Conservation (phyloP, 1,140 invertebrate species). For the Gonatopus flavifemur region DNA sequence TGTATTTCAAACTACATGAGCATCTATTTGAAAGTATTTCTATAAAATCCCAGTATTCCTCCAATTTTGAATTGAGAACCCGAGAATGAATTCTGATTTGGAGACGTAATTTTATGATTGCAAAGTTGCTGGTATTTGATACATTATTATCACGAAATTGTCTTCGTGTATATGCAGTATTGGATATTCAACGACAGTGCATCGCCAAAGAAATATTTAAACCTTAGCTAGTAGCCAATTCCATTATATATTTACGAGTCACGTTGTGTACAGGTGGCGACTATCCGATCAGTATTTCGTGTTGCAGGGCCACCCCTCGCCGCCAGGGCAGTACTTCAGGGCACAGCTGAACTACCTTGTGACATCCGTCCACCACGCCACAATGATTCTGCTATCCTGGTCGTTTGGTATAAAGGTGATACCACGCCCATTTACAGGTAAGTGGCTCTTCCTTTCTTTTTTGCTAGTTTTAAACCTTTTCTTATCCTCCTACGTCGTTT, state of each 20-base stretch:
- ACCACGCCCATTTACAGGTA: constrained; percentile 68
- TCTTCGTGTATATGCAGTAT: too few species aligned
- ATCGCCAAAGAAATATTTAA: too few species aligned
- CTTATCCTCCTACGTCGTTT: constrained; percentile 6
- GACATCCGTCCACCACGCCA: constrained; percentile 63
- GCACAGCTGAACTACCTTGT: constrained; percentile 66
- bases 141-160: too few species aligned
- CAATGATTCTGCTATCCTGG: constrained; percentile 63
- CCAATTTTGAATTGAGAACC: too few species aligned
- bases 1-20: too few species aligned
- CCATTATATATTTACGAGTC: not conserved
- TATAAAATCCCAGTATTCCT: too few species aligned
- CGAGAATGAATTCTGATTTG: too few species aligned
- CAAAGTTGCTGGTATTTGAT: too few species aligned
- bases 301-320: constrained; percentile 63
- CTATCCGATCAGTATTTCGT: constrained; percentile 43
- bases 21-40: too few species aligned
- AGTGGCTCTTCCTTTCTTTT: constrained; percentile 19
- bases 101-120: too few species aligned
- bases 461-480: constrained; percentile 10
- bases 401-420: constrained; percentile 71
- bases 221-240: too few species aligned
- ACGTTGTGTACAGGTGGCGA: constrained; percentile 20
- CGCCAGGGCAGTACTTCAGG: constrained; percentile 63
- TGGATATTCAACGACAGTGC: too few species aligned